A percentile compares a stretch with the other conserved stretches of the same genome.
Conservation (phyloP, 2,797 vertebrate species). For the Synanceia verrucosa region DNA sequence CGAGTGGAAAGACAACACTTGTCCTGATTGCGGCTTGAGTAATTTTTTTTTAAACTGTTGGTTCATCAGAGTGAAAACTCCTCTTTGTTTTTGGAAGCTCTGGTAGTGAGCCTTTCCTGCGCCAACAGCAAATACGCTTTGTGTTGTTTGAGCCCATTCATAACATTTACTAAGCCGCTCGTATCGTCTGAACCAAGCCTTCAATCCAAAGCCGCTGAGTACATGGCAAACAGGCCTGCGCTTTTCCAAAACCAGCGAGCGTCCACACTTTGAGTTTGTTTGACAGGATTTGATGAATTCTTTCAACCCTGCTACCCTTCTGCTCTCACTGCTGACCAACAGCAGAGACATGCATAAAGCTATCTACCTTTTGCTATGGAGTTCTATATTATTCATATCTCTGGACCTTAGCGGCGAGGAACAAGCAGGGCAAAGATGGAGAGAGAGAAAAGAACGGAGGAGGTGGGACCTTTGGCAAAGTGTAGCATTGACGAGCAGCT, state of each 20-base stretch:
- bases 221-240: neutral
- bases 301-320: constrained; percentile 7
- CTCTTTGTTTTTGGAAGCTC: neutral
- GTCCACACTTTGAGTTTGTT: constrained; percentile 1
- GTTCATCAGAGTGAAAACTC: constrained; percentile 9
- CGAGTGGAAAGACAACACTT: neutral
- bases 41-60: neutral
- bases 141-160: constrained; percentile 27
- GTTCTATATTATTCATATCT: constrained; percentile 57
- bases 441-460: constrained; percentile 24
- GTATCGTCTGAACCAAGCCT: constrained; percentile 29
- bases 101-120: neutral
- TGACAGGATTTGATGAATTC: constrained; percentile 31
- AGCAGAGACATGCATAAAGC: neutral
- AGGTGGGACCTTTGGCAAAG: constrained; percentile 54
- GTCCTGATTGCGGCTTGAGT: constrained; percentile 10
- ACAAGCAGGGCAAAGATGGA: constrained; percentile 13
- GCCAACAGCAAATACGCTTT: constrained; percentile 25
- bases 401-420: constrained; percentile 19
- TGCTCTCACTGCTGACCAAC: neutral
- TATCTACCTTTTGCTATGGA: neutral
- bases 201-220: constrained; percentile 21
- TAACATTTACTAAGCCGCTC: constrained; percentile 36
- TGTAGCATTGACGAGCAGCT: constrained; percentile 35
- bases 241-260: neutral